Evolutionary conservation across 2,888 invertebrate genomes (phyloP).

Genomic region (Drosophila fungiperda): DNA sequence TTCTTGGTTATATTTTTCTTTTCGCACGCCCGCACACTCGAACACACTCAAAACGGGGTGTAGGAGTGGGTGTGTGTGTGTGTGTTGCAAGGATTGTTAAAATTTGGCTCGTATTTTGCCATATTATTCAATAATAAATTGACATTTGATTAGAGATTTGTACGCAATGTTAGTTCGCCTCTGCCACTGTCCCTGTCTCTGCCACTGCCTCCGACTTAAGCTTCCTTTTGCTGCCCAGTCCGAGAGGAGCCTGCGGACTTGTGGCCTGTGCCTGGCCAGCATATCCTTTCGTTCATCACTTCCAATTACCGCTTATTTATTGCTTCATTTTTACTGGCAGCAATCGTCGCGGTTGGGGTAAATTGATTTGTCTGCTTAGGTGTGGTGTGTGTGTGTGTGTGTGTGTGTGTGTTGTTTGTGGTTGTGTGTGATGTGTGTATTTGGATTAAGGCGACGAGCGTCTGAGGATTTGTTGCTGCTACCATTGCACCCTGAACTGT

Average conservation of each 20-base stretch:
- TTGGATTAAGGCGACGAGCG: slow-evolving; percentile 46
- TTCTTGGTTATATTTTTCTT: slow-evolving; percentile 56
- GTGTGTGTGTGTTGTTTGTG: slow-evolving; percentile 17
- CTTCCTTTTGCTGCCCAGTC: neutral
- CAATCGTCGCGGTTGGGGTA: slow-evolving; percentile 23
- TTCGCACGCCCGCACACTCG: slow-evolving; percentile 58
- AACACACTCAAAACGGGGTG: neutral
- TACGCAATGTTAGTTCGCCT: slow-evolving; percentile 14
- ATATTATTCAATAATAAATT: slow-evolving; percentile 76
- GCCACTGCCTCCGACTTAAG: neutral
- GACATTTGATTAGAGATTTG: slow-evolving; percentile 78
- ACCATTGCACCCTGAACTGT: slow-evolving; percentile 21
- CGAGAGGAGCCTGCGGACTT: neutral
- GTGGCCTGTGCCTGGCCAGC: slow-evolving; percentile 31
- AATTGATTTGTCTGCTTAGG: slow-evolving; percentile 72
- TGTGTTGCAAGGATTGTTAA: neutral
- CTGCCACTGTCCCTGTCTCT: neutral
- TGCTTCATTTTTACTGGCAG: slow-evolving; percentile 61
- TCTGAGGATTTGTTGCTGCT: slow-evolving; percentile 45
- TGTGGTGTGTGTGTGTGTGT: slow-evolving; percentile 14
- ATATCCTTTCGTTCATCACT: slow-evolving; percentile 72
- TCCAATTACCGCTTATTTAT: slow-evolving; percentile 80
- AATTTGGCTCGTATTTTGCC: slow-evolving; percentile 61
- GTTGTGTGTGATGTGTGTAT: slow-evolving; percentile 28
- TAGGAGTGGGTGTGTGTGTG: neutral